Conservation (phyloP, 2,113 vertebrate genomes). For the Protobothrops flavoviridis region DNA sequence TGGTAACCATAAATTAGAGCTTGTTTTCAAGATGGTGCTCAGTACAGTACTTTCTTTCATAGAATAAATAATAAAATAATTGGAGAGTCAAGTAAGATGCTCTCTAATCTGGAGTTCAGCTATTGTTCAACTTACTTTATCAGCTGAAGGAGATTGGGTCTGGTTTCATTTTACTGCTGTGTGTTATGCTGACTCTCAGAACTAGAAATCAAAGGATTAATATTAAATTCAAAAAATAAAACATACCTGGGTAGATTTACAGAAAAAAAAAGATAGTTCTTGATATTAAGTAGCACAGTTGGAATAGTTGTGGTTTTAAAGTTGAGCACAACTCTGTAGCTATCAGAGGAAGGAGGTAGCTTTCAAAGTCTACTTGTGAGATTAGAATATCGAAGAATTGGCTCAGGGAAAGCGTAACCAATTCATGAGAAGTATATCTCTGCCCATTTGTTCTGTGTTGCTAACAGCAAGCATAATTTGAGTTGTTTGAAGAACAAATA, state of each 20-base stretch:
- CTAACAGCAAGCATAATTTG: background rate
- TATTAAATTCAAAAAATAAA: background rate
- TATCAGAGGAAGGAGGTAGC: background rate
- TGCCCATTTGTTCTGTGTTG: background rate
- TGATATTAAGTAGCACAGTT: background rate
- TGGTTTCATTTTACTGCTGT: background rate
- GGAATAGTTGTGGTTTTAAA: background rate
- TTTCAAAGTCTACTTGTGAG: background rate
- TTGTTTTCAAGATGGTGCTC: background rate
- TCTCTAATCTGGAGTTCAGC: background rate
- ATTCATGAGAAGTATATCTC: background rate
- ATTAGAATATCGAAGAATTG: background rate
- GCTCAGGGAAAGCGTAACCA: background rate
- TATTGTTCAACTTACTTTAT: background rate
- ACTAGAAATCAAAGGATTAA: background rate
- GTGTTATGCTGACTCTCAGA: background rate
- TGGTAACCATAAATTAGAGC: background rate
- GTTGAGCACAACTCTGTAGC: background rate
- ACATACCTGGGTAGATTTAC: background rate
- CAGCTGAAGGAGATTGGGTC: background rate
- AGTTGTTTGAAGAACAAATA: background rate
- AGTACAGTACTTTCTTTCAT: background rate
- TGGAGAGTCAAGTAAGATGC: background rate
- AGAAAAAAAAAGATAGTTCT: background rate
- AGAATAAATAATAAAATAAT: background rate